These are phyloP conservation scores for Epinephelus coioides DNA, from an alignment of 2,797 vertebrate species.

Conservation along the genomic window DNA sequence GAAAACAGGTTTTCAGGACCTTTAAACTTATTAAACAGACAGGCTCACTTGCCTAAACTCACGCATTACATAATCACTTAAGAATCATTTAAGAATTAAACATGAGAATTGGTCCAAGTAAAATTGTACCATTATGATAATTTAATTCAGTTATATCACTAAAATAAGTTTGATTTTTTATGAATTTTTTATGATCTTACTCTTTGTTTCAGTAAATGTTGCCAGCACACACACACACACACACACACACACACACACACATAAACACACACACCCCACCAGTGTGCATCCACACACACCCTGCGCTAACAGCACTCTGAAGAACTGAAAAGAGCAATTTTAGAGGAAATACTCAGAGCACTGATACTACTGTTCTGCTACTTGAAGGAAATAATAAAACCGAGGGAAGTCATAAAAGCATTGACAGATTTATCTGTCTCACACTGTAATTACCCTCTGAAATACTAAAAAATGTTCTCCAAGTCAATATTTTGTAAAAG, in stretches of 20 bases:
- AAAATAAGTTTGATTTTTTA: background rate
- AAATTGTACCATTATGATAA: background rate
- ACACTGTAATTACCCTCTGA: conserved; percentile 57
- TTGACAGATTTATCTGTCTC: conserved; percentile 54
- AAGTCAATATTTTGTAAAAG: conserved; percentile 62
- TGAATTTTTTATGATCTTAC: background rate
- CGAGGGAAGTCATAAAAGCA: conserved; percentile 32
- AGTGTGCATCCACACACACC: conserved; percentile 48
- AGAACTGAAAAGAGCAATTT: conserved; percentile 50
- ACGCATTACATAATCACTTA: too few relatives aligned
- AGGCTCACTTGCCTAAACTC: background rate
- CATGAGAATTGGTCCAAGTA: background rate
- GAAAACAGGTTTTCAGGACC: conserved; percentile 5
- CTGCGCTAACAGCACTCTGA: conserved; percentile 32
- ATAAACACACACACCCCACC: conserved; percentile 1
- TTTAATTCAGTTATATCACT: background rate
- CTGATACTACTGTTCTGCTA: conserved; percentile 34
- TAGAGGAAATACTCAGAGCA: conserved; percentile 37
- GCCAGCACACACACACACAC: conserved; percentile 23
- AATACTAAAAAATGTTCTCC: conserved; percentile 33
- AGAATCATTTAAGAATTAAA: background rate
- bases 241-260: conserved; percentile 14
- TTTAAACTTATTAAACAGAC: background rate
- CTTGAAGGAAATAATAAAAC: conserved; percentile 40
- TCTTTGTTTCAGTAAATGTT: conserved; percentile 25